A percentile compares a stretch with the other conserved stretches of the same genome.
These are phyloP conservation scores for Ascidia mentula DNA, from an alignment of 23 tunicate genomes.

Conservation along the genomic window DNA sequence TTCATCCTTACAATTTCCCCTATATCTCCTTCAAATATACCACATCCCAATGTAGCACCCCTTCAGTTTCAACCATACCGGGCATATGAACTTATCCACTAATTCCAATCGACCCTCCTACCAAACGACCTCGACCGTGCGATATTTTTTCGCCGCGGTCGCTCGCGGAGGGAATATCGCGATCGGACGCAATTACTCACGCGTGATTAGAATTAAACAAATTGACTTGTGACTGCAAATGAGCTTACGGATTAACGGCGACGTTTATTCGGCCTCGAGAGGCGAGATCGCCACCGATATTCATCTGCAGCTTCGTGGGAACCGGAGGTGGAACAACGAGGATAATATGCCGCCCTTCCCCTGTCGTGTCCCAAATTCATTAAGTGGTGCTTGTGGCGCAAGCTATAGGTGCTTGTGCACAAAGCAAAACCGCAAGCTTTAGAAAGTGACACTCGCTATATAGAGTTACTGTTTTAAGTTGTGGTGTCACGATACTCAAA, in stretches of 20 bases:
- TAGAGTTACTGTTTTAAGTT: not conserved
- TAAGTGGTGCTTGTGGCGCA: too few relatives aligned
- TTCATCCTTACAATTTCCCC: too few relatives aligned
- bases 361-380: too few relatives aligned
- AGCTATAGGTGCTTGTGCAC: not conserved
- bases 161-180: not conserved
- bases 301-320: not conserved
- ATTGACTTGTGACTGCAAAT: slow-evolving; percentile 12
- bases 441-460: not conserved
- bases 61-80: too few relatives aligned
- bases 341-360: too few relatives aligned
- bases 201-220: slow-evolving; percentile 11
- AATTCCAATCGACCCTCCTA: too few relatives aligned
- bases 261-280: slow-evolving; percentile 1
- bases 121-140: not conserved
- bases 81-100: too few relatives aligned
- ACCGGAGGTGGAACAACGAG: not conserved
- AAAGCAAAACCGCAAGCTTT: not conserved
- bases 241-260: slow-evolving; percentile 9
- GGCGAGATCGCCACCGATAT: not conserved
- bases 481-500: not conserved
- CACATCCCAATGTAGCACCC: too few relatives aligned
- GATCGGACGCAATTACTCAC: slow-evolving; percentile 8
- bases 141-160: not conserved
- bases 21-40: too few relatives aligned